Base-by-base conservation (phyloP, 2,888 invertebrate species). In the Agriotes lineatus region DNA sequence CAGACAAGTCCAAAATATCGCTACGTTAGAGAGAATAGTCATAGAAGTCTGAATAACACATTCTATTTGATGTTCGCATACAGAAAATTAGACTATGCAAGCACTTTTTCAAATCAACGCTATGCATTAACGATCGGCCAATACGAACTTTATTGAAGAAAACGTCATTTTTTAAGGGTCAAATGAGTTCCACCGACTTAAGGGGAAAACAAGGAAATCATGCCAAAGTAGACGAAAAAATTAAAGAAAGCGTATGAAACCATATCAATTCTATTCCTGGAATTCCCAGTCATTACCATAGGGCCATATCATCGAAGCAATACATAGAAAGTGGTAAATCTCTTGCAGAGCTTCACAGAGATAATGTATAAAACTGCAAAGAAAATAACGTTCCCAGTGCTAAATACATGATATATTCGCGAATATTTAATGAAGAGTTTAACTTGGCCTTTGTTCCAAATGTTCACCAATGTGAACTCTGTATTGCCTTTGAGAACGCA, bases 161-260 rank as follows among this genome's bases (percentile, higher is more conserved):
- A 48, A 2, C 9, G n/a, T 5, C 18, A 12, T 19, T 45, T 2
- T 63, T 45, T 58, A 67, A 62, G 42, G 68, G 33, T n/a, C 72
- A 72, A 44, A 64, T 75, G 20, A 59, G 73, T 45, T 54, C 72
- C 42, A 59, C 68, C 56, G 77, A 79, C 56, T 50, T 71, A 20
- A 67, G 78, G 67, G 77, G 76, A 67, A 78, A 76, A 65, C 77
- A 79, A 72, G 63, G 67, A 18, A 74, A 77, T 33, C 77, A 75
- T 65, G 54, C 64, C 42, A 72, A 67, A 67, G 59, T 76, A 33
- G 64, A 56, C 54, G 66, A 60, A 42, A 60, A 67, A 33, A 70
- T 76, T 42, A 74, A 72, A 59, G 54, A 73, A 57, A 72, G 67
- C 30, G 70, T 78, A 35, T 64, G 71, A 39, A 35, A 59, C 44